Percentiles rank a stretch among this genome's conserved stretches.
phyloP scores from a whole-genome alignment of 2,888 invertebrate genomes.

The Ligdia adustata region DNA sequence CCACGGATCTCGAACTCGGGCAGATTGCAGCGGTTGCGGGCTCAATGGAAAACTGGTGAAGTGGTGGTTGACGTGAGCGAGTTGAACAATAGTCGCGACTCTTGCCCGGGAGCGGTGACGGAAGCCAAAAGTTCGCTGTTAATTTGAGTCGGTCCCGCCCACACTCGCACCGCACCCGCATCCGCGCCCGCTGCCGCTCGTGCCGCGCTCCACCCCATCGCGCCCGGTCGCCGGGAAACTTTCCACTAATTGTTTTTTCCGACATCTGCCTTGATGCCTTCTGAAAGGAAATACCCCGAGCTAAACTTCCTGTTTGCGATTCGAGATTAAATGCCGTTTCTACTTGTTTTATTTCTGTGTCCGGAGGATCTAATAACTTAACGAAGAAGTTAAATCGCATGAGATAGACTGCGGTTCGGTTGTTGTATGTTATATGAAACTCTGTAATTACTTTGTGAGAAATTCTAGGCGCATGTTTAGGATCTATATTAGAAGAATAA shows the following conservation, averaged over 20 bases:
- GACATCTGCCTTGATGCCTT: constrained; percentile 50
- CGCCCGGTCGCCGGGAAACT: constrained; percentile 35
- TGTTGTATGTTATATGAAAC: too few species aligned
- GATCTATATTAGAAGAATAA: background rate
- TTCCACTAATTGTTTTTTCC: constrained; percentile 56
- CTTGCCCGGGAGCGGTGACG: too few species aligned
- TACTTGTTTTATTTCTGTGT: constrained; percentile 29
- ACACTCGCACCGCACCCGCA: constrained; percentile 1
- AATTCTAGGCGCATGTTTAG: too few species aligned
- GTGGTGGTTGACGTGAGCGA: constrained; percentile 20
- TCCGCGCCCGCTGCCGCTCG: background rate
- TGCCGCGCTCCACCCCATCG: constrained; percentile 1
- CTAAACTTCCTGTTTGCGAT: constrained; percentile 48
- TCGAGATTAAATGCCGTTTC: constrained; percentile 39
- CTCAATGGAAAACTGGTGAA: constrained; percentile 40
- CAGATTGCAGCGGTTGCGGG: constrained; percentile 26
- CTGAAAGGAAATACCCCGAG: constrained; percentile 46
- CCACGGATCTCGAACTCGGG: constrained; percentile 2
- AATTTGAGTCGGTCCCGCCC: too few species aligned
- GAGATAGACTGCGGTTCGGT: too few species aligned
- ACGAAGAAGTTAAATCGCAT: constrained; percentile 24
- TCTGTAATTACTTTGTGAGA: too few species aligned
- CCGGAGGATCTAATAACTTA: constrained; percentile 10
- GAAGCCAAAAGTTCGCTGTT: too few species aligned
- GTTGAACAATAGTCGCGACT: constrained; percentile 47